Percentiles rank a stretch among this genome's conserved stretches.
These are phyloP conservation scores for Bovichtus variegatus DNA, from an alignment of 2,797 vertebrate species.

Conservation along the genomic window DNA sequence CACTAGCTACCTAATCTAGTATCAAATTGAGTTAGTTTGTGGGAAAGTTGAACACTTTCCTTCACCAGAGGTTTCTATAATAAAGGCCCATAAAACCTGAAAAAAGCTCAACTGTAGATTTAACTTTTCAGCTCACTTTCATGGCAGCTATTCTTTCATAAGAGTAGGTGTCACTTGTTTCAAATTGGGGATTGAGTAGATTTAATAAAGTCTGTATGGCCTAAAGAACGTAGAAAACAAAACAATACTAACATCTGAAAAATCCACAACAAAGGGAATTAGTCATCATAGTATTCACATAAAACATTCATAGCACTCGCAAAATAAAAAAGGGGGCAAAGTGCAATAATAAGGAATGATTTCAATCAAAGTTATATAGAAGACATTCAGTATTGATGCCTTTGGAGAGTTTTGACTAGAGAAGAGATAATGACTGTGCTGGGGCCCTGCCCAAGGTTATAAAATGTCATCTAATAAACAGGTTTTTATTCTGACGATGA, in stretches of 20 bases:
- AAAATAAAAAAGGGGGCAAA: conserved; percentile 27
- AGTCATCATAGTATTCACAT: conserved; percentile 34
- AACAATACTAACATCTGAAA: conserved; percentile 33
- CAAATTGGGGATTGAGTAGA: background rate
- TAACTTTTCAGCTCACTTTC: background rate
- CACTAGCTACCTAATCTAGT: background rate
- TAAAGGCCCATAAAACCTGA: background rate
- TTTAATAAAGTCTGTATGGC: background rate
- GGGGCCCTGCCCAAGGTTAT: background rate
- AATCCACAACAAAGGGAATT: conserved; percentile 42
- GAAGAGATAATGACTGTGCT: background rate
- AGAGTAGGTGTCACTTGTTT: background rate
- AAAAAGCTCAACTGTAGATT: background rate
- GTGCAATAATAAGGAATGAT: conserved; percentile 26
- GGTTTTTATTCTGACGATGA: background rate
- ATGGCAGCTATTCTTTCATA: background rate
- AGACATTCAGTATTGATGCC: conserved; percentile 5
- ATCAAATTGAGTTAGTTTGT: background rate
- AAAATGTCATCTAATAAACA: background rate
- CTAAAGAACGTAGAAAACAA: conserved; percentile 10
- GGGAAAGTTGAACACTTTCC: background rate
- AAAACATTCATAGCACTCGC: conserved; percentile 33
- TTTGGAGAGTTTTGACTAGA: background rate
- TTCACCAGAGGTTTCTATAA: background rate
- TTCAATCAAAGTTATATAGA: conserved; percentile 14